These are phyloP conservation scores for Anguilla anguilla DNA, from an alignment of 2,797 vertebrate species.

Conservation along the genomic window DNA sequence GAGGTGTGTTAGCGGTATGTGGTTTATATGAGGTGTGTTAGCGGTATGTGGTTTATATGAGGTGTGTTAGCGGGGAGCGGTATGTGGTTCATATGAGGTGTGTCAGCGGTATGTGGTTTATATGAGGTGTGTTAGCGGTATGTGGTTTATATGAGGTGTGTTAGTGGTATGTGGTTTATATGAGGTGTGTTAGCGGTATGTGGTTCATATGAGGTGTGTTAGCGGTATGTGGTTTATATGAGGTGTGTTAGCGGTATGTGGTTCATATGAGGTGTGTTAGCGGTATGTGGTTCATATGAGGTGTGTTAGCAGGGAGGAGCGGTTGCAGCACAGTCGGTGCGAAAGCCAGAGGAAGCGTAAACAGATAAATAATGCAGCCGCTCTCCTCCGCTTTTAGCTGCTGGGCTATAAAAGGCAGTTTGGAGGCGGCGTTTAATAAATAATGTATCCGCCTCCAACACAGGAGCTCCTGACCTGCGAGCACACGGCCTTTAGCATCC, in stretches of 20 bases:
- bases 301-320: not conserved
- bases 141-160: not conserved
- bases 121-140: not conserved
- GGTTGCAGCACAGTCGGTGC: not conserved
- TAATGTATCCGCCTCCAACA: slow-evolving; percentile 26
- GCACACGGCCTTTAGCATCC: slow-evolving; percentile 19
- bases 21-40: not conserved
- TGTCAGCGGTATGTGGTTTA: not conserved
- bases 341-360: not conserved
- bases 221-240: not conserved
- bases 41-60: not conserved
- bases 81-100: not conserved
- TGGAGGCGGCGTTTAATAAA: slow-evolving; percentile 35
- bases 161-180: not conserved
- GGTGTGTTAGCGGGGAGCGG: not conserved
- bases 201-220: not conserved
- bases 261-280: not conserved
- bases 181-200: not conserved
- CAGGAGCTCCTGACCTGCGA: not conserved
- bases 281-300: not conserved
- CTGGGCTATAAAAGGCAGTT: slow-evolving; percentile 29
- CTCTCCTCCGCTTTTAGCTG: slow-evolving; percentile 13
- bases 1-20: too few relatives aligned
- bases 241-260: not conserved
- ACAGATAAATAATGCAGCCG: slow-evolving; percentile 39